These are phyloP conservation scores for Oxygymnocypris stewartii DNA, from an alignment of 2,113 vertebrate species.

Conservation along the genomic window DNA sequence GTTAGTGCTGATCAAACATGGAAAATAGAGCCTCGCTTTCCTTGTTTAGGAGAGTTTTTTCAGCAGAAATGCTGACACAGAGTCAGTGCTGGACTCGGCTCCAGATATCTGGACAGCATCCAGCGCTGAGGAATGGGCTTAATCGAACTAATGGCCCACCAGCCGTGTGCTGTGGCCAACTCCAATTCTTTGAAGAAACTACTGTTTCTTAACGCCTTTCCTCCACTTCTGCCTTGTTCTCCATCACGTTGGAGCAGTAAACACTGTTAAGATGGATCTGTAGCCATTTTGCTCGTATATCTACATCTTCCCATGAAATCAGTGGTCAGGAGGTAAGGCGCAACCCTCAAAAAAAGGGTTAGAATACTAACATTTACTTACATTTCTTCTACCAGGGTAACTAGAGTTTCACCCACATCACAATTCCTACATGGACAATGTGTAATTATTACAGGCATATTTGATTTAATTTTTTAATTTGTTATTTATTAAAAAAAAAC, in stretches of 20 bases:
- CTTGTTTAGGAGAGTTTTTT: slow-evolving; percentile 39
- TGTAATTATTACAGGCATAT: background rate
- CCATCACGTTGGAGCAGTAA: background rate
- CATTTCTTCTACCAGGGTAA: background rate
- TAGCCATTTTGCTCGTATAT: background rate
- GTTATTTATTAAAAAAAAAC: too few species aligned
- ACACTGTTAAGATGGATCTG: background rate
- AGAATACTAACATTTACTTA: too few species aligned
- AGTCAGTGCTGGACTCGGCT: background rate
- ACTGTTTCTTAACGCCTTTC: slow-evolving; percentile 16
- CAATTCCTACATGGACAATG: background rate
- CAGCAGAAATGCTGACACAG: slow-evolving; percentile 10
- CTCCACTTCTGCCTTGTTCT: slow-evolving; percentile 1
- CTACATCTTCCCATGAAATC: background rate
- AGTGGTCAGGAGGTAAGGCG: background rate
- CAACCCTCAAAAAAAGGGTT: background rate
- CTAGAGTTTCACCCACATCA: too few species aligned
- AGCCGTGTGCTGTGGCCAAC: background rate
- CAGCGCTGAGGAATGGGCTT: slow-evolving; percentile 38
- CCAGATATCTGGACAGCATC: slow-evolving; percentile 28
- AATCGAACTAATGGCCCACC: slow-evolving; percentile 55
- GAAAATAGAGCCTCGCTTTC: slow-evolving; percentile 33
- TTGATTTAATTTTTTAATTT: background rate
- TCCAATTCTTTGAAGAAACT: slow-evolving; percentile 29
- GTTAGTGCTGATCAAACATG: slow-evolving; percentile 35